Base-by-base conservation (phyloP, 2,113 vertebrate species). In the Paracanthobrama guichenoti region DNA sequence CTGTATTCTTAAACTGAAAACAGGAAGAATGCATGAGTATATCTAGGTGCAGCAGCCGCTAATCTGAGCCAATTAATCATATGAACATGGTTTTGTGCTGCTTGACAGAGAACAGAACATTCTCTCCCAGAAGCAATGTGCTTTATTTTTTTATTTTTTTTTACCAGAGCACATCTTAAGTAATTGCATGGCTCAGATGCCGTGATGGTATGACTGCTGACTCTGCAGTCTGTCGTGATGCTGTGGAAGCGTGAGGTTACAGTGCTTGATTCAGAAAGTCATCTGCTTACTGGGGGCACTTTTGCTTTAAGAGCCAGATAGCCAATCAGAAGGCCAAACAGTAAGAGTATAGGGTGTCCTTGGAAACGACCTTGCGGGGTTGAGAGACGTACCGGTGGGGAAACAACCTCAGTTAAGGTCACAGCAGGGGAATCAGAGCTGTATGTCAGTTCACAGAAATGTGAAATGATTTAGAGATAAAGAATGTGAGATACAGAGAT, bases 311-410 rank as follows among this genome's bases (percentile, higher is more conserved):
- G 87, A 89, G 79, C 81, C 50, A 87, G 88, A 85, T 9, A 85
- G 86, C 94, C 94, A 94, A 94, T 93, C 90, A 92, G 89, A 84
- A 84, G 66, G 86, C 86, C 46, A 90, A 88, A 92, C 90, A 89
- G 91, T 91, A 89, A 88, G 89, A 92, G 89, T 84, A 7, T 39
- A 87, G 85, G 87, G 53, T 71, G 92, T 95, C 94, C 94, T 94
- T 95, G 94, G 86, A 87, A 94, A 91, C 55, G 90, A 94, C 94
- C 93, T 94, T 95, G 93, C 90, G 87, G 90, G 90, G 88, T 89
- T 48, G 76, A 87, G 81, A 88, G 89, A 89, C 88, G 55, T 60
- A 44, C 26, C 64, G 46, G n/a, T 74, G 64, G 79, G 46, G 24
- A 85, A 86, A 31, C 74, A 44, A n/a, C n/a, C 55, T 60, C 76